Base-by-base conservation (phyloP, 2,888 invertebrate species). In the Stenolophus ochropezus region DNA sequence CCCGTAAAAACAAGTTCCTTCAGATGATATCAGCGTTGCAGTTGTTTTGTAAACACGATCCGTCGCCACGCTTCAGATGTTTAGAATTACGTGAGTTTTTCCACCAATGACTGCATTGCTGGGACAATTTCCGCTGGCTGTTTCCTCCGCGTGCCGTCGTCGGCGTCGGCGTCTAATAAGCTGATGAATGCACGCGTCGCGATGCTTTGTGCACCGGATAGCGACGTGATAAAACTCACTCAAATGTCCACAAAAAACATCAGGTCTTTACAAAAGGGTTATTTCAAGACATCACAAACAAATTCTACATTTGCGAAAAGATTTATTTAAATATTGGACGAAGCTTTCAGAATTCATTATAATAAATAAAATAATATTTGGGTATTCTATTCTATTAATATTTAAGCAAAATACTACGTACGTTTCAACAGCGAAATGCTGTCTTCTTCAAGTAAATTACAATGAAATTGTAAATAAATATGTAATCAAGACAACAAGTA, bases 11-110 rank as follows among this genome's bases (percentile, higher is more conserved):
- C 33, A 42, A 11, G 8, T 42, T 42, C 33, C 33, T 42, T 11
- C 4, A 42, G 33, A 42, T 42, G 33, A 42, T 42, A 42, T 42
- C 11, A 42, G 33, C 33, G 8, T 42, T 42, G 33, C 33, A 42
- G 33, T 42, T 42, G 33, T 42, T 56, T 56, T 8, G 56, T 56
- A 56, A 56, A 56, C 56, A 56, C 18, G 56, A 8, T 42, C 33
- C 4, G 33, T 42, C 33, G 6, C 8, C 33, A 11, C 33, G 33
- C 33, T 71, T 71, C 71, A 71, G 33, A 21, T 42, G 47, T 71
- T 71, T 42, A 71, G 33, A 42, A 71, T 20, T 47, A 71, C 23
- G 71, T 27, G 42, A 71, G 18, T 25, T 71, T 71, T 71, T 71
- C 42, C n/a, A 21, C 21, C 71, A 71, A 47, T 47, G 23, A 61